Base-by-base conservation (phyloP, 2,888 invertebrate genomes). In the Drosophila differens region DNA sequence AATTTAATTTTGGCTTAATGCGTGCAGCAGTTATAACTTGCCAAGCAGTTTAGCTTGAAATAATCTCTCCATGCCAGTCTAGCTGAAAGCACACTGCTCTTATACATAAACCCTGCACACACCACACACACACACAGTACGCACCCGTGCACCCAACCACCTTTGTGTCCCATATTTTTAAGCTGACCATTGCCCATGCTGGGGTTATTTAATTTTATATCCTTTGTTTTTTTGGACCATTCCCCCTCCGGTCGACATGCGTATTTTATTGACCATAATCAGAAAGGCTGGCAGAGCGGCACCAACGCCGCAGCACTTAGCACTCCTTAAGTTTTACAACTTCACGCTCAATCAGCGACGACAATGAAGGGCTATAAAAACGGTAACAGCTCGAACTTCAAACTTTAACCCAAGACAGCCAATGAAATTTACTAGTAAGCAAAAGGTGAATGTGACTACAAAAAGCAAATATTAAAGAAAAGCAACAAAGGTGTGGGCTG, bases 311-410 rank as follows among this genome's bases (percentile, higher is more conserved):
- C 12, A 73, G 85, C 90, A 85, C 87, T 87, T 89, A 77, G 87
- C 91, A 91, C 90, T 87, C 90, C 87, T 91, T 91, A 87, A 84
- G 90, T 87, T 87, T 91, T 70, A 87, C 85, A 91, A 90, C 86
- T 89, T 87, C 75, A 87, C 87, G 90, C 88, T 82, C 87, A 91
- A 91, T 87, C 80, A 78, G 82, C 55, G 70, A 63, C 65, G 53
- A 67, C 59, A 65, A 66, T 60, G 47, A 64, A 37, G 57, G 59
- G 53, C 68, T 70, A 82, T 82, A 73, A 88, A 80, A 77, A 65
- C 54, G 57, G 64, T 67, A 68, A 57, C 65, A 57, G 71, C 74
- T 62, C 66, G 64, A 89, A 76, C 82, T 89, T 74, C 67, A 70
- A 86, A 74, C 89, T 77, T 80, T 72, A 80, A 89, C 87, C 77